Percentiles rank a stretch among this genome's conserved stretches.
Conservation (phyloP, 2,113 vertebrate species). For the Zosterops borbonicus region DNA sequence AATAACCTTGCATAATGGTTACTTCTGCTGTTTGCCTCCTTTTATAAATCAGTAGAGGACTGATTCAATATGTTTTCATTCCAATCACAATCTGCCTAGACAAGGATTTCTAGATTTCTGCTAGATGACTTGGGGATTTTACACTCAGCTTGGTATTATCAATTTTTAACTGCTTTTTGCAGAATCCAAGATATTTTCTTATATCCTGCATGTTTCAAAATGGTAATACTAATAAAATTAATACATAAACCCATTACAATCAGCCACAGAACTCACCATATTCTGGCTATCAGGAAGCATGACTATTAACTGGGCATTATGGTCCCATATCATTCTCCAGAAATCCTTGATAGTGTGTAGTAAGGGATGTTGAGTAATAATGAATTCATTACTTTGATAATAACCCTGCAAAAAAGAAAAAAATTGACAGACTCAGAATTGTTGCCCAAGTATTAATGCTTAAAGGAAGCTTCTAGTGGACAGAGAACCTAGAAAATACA, state of each 20-base stretch:
- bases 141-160: neutral
- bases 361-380: constrained; percentile 93
- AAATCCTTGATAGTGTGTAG: constrained; percentile 91
- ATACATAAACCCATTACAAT: neutral
- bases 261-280: constrained; percentile 76
- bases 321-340: constrained; percentile 98
- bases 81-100: neutral
- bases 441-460: neutral
- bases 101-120: neutral
- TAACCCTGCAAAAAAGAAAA: constrained; percentile 80
- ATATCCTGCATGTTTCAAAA: neutral
- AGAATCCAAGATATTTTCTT: neutral
- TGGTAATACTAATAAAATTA: neutral
- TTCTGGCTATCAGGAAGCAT: constrained; percentile 86
- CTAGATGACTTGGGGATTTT: neutral
- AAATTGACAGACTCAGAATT: neutral
- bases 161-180: neutral
- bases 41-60: neutral
- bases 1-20: neutral
- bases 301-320: constrained; percentile 88
- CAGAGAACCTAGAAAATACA: neutral
- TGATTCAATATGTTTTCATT: neutral
- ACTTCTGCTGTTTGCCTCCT: neutral
- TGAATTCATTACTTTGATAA: constrained; percentile 88
- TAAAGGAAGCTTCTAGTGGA: neutral